Evolutionary conservation across 2,888 invertebrate species (phyloP).

Genomic region (Brachypalpus laphriformis): DNA sequence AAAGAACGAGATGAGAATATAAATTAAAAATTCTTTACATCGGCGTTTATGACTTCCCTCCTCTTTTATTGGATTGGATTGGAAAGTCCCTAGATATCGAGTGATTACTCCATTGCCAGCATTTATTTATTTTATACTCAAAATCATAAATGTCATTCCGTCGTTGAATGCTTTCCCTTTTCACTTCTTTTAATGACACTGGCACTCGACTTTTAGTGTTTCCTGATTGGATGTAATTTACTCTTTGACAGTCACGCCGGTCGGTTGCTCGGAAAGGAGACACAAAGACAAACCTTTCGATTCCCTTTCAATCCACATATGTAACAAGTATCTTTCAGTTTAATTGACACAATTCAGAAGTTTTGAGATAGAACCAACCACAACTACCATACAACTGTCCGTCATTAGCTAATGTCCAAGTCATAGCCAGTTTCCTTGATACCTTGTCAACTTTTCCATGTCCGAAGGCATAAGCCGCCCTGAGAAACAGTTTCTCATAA

Average conservation of each 20-base stretch:
- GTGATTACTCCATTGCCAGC: background rate
- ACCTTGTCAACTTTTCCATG: conserved; percentile 22
- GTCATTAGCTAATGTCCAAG: conserved; percentile 18
- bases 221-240: conserved; percentile 55
- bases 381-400: conserved; percentile 18
- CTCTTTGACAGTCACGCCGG: conserved; percentile 58
- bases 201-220: conserved; percentile 46
- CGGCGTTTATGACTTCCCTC: background rate
- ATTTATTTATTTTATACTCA: conserved; percentile 1
- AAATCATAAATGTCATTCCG: conserved; percentile 19
- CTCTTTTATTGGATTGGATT: background rate
- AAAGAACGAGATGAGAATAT: background rate
- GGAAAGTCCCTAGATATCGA: background rate
- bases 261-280: background rate
- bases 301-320: conserved; percentile 24
- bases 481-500: background rate
- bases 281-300: conserved; percentile 33
- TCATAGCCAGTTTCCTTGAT: conserved; percentile 38
- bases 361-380: conserved; percentile 14
- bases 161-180: conserved; percentile 31
- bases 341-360: conserved; percentile 58
- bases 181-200: conserved; percentile 25
- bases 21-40: background rate
- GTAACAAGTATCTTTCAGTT: background rate
- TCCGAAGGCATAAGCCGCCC: background rate